Evolutionary conservation across 1,140 invertebrate genomes (phyloP), one percentile per base, ranked within the genome.

Genomic region (Hylaeus volcanicus): DNA sequence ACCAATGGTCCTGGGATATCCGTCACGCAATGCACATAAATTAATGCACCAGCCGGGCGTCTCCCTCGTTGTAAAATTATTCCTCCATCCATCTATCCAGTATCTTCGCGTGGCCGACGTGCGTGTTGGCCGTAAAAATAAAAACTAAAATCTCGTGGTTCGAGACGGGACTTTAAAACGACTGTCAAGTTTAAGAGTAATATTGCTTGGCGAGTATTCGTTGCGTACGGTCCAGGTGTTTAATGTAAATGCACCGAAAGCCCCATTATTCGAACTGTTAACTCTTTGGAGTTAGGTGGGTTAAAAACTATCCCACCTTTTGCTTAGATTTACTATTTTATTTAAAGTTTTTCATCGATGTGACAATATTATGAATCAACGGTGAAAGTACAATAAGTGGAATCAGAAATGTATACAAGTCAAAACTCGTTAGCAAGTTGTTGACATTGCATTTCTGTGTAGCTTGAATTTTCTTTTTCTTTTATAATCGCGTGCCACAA

Each of bases 41-140:
- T 88, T 88, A 86, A 88, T 88, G 81, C 79, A 79, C 77, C 75
- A 65, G 78, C 68, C 79, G 64, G 72, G 70, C 79, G 61, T 72
- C 79, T 79, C 79, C 76, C 84, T 81, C 82, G 73, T 78, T 79
- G 81, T n/a, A 56, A 87, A 84, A 88, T 88, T 79, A 88, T 87
- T 86, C 70, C 79, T 79, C 53, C 79, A 15, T 43, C 39, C 73
- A 56, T 72, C 43, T 70, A 51, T 53, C 53, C 26, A 73, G 69
- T 58, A 68, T 68, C 55, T 74, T 80, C 76, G 79, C 77, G 55
- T 80, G 68, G 69, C 51, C 55, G 43, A 6, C 64, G 63, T 45
- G 79, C 65, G 73, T 61, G 56, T 41, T 11, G 48, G 37, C n/a
- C 37, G 41, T 39, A 6, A 48, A 65, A 48, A 45, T 53, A 55